A percentile compares a stretch with the other conserved stretches of the same genome.
Evolutionary conservation across 2,888 invertebrate genomes (phyloP).

Genomic region (Leptopilina myrica): DNA sequence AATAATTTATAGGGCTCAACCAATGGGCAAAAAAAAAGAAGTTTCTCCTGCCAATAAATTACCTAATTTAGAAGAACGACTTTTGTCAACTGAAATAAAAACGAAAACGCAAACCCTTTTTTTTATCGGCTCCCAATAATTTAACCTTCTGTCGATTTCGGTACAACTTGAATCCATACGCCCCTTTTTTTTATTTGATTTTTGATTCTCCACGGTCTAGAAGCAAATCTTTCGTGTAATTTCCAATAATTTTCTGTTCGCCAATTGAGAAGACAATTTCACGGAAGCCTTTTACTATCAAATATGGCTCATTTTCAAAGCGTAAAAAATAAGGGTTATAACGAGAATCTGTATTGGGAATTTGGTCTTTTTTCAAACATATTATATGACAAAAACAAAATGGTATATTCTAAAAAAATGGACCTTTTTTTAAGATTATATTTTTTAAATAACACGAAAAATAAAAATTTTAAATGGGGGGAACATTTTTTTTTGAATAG

Average conservation of each 20-base stretch:
- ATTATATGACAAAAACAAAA: too few relatives aligned
- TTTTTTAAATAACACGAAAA: too few relatives aligned
- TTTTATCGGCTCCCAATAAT: conserved; percentile 52
- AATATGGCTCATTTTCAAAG: conserved; percentile 61
- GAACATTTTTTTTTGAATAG: too few relatives aligned
- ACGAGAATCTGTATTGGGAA: neutral
- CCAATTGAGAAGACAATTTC: conserved; percentile 66
- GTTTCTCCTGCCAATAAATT: conserved; percentile 66
- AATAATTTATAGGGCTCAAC: neutral
- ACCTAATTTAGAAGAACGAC: conserved; percentile 66
- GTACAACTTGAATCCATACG: conserved; percentile 56
- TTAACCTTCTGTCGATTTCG: conserved; percentile 54
- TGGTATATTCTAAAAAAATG: too few relatives aligned
- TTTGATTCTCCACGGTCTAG: conserved; percentile 72
- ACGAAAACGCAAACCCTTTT: conserved; percentile 59
- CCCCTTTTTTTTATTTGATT: conserved; percentile 74
- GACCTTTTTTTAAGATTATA: too few relatives aligned
- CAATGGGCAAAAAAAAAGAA: neutral
- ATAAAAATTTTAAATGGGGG: too few relatives aligned
- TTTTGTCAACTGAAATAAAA: neutral
- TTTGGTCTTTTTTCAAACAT: too few relatives aligned
- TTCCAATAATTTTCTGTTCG: conserved; percentile 69
- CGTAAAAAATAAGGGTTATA: conserved; percentile 62
- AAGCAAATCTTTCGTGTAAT: conserved; percentile 75
- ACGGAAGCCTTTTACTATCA: conserved; percentile 64